Percentiles rank a stretch among this genome's conserved stretches.
These are phyloP conservation scores for Panopea generosa DNA, from an alignment of 2,888 invertebrate species.

Conservation along the genomic window DNA sequence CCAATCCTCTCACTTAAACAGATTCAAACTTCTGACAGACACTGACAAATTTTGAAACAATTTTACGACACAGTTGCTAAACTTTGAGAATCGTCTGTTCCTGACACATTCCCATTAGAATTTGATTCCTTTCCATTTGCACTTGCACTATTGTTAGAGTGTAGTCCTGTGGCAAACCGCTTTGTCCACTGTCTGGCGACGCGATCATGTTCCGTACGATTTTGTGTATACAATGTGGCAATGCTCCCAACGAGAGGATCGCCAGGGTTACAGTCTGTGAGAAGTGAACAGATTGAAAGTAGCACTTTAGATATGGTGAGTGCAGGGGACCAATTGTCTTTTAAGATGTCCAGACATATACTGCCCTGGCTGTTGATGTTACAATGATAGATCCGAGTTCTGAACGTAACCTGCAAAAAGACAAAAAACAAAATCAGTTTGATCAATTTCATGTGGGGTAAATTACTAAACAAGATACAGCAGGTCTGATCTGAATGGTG, in stretches of 20 bases:
- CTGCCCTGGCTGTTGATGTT: slow-evolving; percentile 99
- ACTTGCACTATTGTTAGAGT: slow-evolving; percentile 46
- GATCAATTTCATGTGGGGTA: too few relatives aligned
- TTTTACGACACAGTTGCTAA: slow-evolving; percentile 46
- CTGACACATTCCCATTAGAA: slow-evolving; percentile 37
- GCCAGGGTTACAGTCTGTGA: slow-evolving; percentile 99
- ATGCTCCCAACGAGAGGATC: slow-evolving; percentile 99
- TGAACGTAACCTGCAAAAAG: slow-evolving; percentile 88
- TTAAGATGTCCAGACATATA: slow-evolving; percentile 98
- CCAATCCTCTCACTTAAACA: neutral
- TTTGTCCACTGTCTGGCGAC: slow-evolving; percentile 99
- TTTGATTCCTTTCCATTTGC: slow-evolving; percentile 38
- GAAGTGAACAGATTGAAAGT: slow-evolving; percentile 97
- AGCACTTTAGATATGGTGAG: slow-evolving; percentile 99
- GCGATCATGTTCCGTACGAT: slow-evolving; percentile 98
- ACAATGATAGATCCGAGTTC: slow-evolving; percentile 99
- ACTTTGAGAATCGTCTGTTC: slow-evolving; percentile 37
- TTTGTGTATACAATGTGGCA: slow-evolving; percentile 98
- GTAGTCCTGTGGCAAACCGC: slow-evolving; percentile 92
- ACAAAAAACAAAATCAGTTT: too few relatives aligned
- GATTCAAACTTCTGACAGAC: slow-evolving; percentile 22
- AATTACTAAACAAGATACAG: too few relatives aligned
- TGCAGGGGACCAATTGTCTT: slow-evolving; percentile 99
- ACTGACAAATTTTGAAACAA: neutral
- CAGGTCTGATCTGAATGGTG: too few relatives aligned